Percentiles rank a stretch among this genome's conserved stretches.
phyloP scores from a whole-genome alignment of 2,888 invertebrate species.

The Pyrochroa serraticornis region DNA sequence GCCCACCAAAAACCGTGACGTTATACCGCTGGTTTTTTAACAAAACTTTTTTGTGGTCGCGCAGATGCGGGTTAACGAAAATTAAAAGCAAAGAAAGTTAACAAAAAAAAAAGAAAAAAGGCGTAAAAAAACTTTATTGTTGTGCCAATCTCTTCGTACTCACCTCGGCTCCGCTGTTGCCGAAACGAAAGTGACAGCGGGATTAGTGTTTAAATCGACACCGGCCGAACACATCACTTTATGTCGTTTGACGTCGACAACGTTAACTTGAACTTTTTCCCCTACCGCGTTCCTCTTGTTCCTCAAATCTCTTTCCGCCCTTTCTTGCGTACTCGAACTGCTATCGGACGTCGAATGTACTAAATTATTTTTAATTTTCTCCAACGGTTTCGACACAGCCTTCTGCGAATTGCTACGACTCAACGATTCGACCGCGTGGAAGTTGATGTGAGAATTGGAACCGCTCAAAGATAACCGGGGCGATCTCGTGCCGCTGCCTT shows the following conservation, averaged over 20 bases:
- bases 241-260: slow-evolving; percentile 15
- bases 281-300: slow-evolving; percentile 31
- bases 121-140: no score
- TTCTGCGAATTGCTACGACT: slow-evolving; percentile 45
- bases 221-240: slow-evolving; percentile 49
- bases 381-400: slow-evolving; percentile 41
- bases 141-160: slow-evolving; percentile 9
- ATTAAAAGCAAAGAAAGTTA: background rate
- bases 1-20: background rate
- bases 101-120: background rate
- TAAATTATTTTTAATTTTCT: slow-evolving; percentile 42
- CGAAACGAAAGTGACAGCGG: slow-evolving; percentile 52
- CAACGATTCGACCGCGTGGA: slow-evolving; percentile 42
- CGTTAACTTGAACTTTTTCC: slow-evolving; percentile 16
- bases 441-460: slow-evolving; percentile 21
- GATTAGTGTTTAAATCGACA: slow-evolving; percentile 53
- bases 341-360: slow-evolving; percentile 50
- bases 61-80: background rate
- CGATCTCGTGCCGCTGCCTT: slow-evolving; percentile 13
- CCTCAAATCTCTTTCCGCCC: slow-evolving; percentile 30
- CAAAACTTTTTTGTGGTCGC: background rate
- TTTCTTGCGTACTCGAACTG: slow-evolving; percentile 42
- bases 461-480: slow-evolving; percentile 22
- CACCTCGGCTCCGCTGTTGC: slow-evolving; percentile 50
- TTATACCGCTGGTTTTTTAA: background rate